Conservation (phyloP, 2,888 invertebrate species). For the Byasa hedistus region DNA sequence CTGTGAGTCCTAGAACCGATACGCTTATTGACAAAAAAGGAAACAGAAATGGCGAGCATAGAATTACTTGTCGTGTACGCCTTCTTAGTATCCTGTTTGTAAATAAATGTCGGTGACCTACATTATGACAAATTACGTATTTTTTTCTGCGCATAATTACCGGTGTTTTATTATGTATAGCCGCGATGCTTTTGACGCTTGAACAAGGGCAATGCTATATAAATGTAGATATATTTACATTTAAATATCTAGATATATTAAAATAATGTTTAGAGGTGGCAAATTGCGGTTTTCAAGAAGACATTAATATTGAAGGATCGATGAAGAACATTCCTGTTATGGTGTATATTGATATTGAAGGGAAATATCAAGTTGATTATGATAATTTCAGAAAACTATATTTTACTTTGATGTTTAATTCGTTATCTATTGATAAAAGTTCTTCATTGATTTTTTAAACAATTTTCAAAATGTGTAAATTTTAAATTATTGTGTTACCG, state of each 20-base stretch:
- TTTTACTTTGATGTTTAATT: no score
- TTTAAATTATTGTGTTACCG: no score
- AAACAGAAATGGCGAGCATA: neutral
- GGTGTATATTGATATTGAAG: no score
- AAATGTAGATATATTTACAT: neutral
- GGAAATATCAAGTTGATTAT: no score
- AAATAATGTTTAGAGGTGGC: neutral
- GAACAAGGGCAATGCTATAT: slow-evolving; percentile 9
- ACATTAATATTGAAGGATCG: neutral
- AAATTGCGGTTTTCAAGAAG: neutral
- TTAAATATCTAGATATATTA: neutral
- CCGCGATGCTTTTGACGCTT: slow-evolving; percentile 8
- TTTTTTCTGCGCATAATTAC: slow-evolving; percentile 5
- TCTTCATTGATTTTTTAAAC: no score
- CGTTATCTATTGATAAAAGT: no score
- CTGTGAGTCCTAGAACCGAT: neutral
- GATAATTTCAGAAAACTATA: no score
- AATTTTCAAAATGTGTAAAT: no score
- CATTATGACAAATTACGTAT: slow-evolving; percentile 20
- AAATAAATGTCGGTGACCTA: slow-evolving; percentile 18
- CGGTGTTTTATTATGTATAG: slow-evolving; percentile 2
- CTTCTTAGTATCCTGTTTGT: slow-evolving; percentile 18
- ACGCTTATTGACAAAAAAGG: neutral
- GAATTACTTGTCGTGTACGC: slow-evolving; percentile 2
- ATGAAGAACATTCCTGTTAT: no score